A percentile compares a stretch with the other conserved stretches of the same genome.
Conservation (phyloP, 2,797 vertebrate genomes). For the Myotis daubentonii region DNA sequence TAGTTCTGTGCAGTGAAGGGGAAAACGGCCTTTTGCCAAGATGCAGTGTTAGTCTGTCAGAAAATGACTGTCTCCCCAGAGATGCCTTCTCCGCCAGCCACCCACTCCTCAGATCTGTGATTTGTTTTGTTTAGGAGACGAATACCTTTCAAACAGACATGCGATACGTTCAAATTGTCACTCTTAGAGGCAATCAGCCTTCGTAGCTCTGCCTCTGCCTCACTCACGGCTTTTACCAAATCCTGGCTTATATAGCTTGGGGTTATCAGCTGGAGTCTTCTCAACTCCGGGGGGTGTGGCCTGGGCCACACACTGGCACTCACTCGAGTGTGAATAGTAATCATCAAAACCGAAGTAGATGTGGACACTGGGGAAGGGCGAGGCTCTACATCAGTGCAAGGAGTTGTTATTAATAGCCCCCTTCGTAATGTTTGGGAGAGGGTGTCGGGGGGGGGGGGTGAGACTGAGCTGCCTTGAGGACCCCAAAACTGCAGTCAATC, state of each 20-base stretch:
- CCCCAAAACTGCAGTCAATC: neutral
- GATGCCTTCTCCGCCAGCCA: neutral
- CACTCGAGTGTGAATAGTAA: neutral
- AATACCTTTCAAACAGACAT: slow-evolving; percentile 43
- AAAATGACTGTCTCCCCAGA: slow-evolving; percentile 18
- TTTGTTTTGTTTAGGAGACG: slow-evolving; percentile 61
- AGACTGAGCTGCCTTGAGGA: neutral
- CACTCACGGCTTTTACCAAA: neutral
- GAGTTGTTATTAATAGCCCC: neutral
- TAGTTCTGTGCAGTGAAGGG: slow-evolving; percentile 54
- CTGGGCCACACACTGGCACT: neutral
- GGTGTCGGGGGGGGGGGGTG: rapidly evolving
- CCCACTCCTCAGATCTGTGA: slow-evolving; percentile 48
- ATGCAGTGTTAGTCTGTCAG: neutral
- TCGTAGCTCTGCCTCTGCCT: neutral
- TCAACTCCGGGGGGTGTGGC: neutral
- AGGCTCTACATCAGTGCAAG: neutral
- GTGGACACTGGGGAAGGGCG: neutral
- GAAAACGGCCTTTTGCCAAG: slow-evolving; percentile 59
- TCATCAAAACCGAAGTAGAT: neutral
- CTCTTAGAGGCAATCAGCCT: neutral
- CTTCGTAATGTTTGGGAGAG: neutral
- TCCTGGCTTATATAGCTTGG: neutral
- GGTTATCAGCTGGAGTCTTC: neutral
- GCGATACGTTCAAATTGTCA: slow-evolving; percentile 41